These are phyloP conservation scores for Esperia sulphurella DNA, from an alignment of 2,888 invertebrate genomes.

Conservation along the genomic window DNA sequence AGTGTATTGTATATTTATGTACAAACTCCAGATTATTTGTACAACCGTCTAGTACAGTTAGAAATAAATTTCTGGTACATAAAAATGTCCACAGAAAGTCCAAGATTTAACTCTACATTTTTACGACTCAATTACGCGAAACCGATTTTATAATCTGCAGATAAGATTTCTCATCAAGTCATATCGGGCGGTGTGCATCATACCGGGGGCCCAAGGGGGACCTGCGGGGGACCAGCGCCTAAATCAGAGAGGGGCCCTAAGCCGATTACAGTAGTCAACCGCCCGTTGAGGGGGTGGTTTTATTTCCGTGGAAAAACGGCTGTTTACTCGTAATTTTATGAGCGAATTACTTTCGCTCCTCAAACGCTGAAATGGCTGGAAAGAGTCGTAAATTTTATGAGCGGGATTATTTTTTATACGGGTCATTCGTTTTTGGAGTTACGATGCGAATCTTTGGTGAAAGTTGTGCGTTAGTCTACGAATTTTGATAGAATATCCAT, in stretches of 20 bases:
- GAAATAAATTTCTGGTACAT: neutral
- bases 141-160: slow-evolving; percentile 72
- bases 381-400: slow-evolving; percentile 67
- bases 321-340: slow-evolving; percentile 77
- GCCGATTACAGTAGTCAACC: slow-evolving; percentile 76
- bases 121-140: slow-evolving; percentile 73
- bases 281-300: slow-evolving; percentile 53
- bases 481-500: no score
- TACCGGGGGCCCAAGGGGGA: slow-evolving; percentile 42
- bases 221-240: slow-evolving; percentile 15
- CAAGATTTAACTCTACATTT: slow-evolving; percentile 30
- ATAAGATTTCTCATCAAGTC: slow-evolving; percentile 75
- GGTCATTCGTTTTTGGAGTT: slow-evolving; percentile 51
- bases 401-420: slow-evolving; percentile 63
- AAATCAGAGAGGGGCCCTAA: slow-evolving; percentile 62
- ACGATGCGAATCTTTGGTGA: slow-evolving; percentile 14
- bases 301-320: slow-evolving; percentile 73
- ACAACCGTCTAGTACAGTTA: no score
- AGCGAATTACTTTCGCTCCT: slow-evolving; percentile 72
- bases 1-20: neutral
- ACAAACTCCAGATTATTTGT: no score
- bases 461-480: slow-evolving; percentile 8
- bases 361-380: slow-evolving; percentile 67
- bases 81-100: slow-evolving; percentile 3
- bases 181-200: slow-evolving; percentile 62